Evolutionary conservation across 1,140 invertebrate species (phyloP), one percentile per base, ranked within the genome.

Genomic region (Drosophila mauritiana): DNA sequence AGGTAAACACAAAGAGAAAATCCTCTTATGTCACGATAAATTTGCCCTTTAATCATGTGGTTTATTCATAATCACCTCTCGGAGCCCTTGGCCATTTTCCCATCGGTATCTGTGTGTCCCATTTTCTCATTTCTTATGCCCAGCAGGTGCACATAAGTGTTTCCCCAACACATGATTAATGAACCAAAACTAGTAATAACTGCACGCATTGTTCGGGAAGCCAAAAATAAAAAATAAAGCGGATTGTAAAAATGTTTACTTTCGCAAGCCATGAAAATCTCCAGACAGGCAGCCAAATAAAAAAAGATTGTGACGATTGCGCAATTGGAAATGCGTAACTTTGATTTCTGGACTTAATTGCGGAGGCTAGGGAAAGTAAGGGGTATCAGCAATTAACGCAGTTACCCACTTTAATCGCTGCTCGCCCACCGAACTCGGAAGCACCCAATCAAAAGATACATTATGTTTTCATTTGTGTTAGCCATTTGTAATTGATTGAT

Each of bases 241-340:
- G 56, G 48, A 58, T 57, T 69, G 63, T 81, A 64, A 58, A 86
- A 74, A 74, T 85, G 78, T 88, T 82, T 78, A 78, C 83, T 88
- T 86, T 86, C 82, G 82, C 82, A 86, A 79, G 58, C 58, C 65
- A 68, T 78, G 70, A 82, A 86, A 88, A 78, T 82, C 81, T 46
- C 62, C 56, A 77, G 54, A 75, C 58, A 17, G 49, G 42, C 12
- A 27, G 34, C 17, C 20, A 12, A 20, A 45, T 15, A 8, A 39
- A 37, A 11, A 17, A 40, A 46, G 37, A 81, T 67, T 54, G 61
- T 22, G 61, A 43, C 46, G 72, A 83, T 86, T 86, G 52, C 73
- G 83, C 75, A 86, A 86, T 79, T 64, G 67, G 83, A 78, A 78
- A 76, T 86, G 83, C 83, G 83, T 86, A 88, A 86, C 83, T 73